Conservation (phyloP, 2,797 vertebrate species). For the Anguilla pacifica region DNA sequence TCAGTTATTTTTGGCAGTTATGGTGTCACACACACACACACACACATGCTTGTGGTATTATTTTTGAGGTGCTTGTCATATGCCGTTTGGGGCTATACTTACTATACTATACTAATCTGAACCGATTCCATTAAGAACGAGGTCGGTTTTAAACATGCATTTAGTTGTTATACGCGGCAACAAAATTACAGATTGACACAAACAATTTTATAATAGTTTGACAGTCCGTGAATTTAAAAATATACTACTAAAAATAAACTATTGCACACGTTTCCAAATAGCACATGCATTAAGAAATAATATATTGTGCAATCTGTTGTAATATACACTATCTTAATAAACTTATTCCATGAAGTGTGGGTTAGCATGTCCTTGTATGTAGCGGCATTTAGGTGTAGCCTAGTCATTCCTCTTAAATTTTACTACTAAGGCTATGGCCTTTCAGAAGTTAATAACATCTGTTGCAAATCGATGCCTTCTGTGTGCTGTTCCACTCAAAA, state of each 20-base stretch:
- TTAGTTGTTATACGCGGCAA: background rate
- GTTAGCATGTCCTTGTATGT: too few species aligned
- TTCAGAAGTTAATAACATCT: slow-evolving; percentile 22
- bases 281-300: background rate
- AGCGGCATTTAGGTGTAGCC: background rate
- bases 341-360: background rate
- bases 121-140: background rate
- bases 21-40: background rate
- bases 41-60: background rate
- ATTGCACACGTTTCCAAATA: background rate
- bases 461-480: slow-evolving; percentile 12
- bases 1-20: background rate
- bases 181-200: background rate
- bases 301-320: too few species aligned
- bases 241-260: background rate
- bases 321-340: too few species aligned
- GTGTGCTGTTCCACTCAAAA: slow-evolving; percentile 16
- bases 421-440: background rate
- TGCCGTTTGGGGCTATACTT: background rate
- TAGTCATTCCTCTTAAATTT: background rate
- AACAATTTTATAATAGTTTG: background rate
- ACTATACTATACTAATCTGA: background rate
- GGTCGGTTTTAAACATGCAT: background rate
- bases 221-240: background rate
- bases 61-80: background rate